Evolutionary conservation across 1,140 invertebrate species (phyloP), one percentile per base, ranked within the genome.

Genomic region (Heliconius hermathena): DNA sequence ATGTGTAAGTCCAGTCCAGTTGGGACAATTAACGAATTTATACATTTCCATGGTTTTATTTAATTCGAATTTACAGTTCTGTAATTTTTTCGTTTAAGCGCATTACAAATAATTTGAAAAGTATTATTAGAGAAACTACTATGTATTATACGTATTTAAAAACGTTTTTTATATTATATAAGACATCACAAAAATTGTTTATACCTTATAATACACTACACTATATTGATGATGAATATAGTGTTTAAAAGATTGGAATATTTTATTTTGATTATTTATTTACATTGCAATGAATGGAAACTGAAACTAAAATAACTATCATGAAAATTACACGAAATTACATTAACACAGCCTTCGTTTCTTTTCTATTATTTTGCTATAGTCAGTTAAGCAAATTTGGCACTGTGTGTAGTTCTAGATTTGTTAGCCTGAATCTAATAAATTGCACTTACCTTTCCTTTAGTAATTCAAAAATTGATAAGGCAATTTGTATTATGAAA

Each of bases 341-440:
- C 72, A 74, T 71, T 29, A 60, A 83, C 82, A 81, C 78, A 80
- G 73, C 78, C 26, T 82, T 81, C 20, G 70, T 79, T 83, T 72
- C 20, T 80, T 81, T 77, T 82, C 49, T 79, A 82, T 83, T 83
- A 78, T 83, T 78, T 82, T 82, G 81, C 81, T 72, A 82, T 82
- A 82, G 81, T 79, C 70, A 81, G 41, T 54, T 76, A 76, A 29
- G 79, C 57, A 82, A 77, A 77, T 80, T 84, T 81, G 73, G 86
- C 86, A 87, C 85, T 49, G 73, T 82, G 77, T 82, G 75, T 83
- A 79, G 80, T 79, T 46, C 11, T 79, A 79, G 78, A 76, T n/a
- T 36, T 79, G 66, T 76, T 74, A 49, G 73, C 73, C 66, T 79
- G 52, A 49, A 41, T 76, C 66, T 75, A 75, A 75, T 75, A 75